Conservation (phyloP, 37 sponge, comb jelly and placozoan species). For the Lycopodina hypogea region DNA sequence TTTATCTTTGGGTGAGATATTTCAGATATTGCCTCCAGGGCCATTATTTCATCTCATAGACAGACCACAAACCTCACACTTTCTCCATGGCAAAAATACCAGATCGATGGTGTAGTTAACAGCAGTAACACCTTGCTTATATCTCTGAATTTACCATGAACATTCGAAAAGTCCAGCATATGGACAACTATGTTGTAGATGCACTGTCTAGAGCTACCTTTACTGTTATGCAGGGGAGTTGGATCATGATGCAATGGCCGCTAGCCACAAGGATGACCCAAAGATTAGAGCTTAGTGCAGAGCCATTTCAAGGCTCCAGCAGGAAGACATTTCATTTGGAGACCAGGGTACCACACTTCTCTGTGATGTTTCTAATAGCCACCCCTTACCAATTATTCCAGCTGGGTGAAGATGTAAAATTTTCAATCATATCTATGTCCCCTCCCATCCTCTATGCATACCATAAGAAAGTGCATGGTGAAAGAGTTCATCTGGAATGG, state of each 20-base stretch:
- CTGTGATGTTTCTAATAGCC: slow-evolving; percentile 40
- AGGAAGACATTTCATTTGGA: too few species aligned
- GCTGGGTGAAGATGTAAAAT: too few species aligned
- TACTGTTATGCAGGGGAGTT: background rate
- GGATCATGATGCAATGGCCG: slow-evolving; percentile 19
- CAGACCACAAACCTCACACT: slow-evolving; percentile 42
- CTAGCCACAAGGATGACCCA: slow-evolving; percentile 3
- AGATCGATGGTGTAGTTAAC: slow-evolving; percentile 25
- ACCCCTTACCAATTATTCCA: slow-evolving; percentile 30
- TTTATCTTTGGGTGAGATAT: slow-evolving; percentile 30
- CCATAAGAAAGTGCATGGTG: slow-evolving; percentile 16
- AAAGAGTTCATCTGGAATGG: slow-evolving; percentile 22
- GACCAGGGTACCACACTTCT: too few species aligned
- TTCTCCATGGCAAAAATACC: slow-evolving; percentile 24
- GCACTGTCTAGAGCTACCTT: too few species aligned
- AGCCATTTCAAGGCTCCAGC: slow-evolving; percentile 8
- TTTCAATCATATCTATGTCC: slow-evolving; percentile 24
- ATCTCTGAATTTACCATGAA: background rate
- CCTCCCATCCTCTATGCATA: slow-evolving; percentile 23
- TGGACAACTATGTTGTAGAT: background rate
- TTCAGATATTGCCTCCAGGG: slow-evolving; percentile 42
- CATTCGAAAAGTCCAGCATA: background rate
- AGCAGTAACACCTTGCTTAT: too few species aligned
- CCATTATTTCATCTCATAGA: slow-evolving; percentile 20
- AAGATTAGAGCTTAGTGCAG: slow-evolving; percentile 12